A percentile compares a stretch with the other conserved stretches of the same genome.
Evolutionary conservation across 2,797 vertebrate genomes (phyloP).

Genomic region (Diplodus puntazzo): DNA sequence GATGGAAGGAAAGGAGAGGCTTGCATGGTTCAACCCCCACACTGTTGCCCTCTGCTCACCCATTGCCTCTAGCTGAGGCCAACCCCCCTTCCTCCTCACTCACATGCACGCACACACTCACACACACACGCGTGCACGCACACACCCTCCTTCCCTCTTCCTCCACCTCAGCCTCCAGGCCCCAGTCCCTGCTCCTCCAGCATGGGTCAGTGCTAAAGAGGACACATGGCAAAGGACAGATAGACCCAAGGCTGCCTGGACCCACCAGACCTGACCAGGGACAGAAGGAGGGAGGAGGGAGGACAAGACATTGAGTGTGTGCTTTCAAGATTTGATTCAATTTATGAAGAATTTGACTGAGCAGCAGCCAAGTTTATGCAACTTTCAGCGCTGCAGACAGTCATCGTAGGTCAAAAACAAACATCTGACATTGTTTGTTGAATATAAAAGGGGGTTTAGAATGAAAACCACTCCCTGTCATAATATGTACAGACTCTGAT

Average conservation of each 20-base stretch:
- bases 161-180: constrained; percentile 63
- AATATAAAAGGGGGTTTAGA: constrained; percentile 1
- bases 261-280: constrained; percentile 59
- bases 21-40: constrained; percentile 77
- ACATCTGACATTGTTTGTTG: constrained; percentile 25
- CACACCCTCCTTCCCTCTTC: constrained; percentile 44
- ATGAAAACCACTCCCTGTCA: constrained; percentile 18
- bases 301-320: background rate
- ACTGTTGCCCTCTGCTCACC: constrained; percentile 71
- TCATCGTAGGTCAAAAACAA: background rate
- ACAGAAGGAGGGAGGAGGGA: constrained; percentile 7
- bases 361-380: constrained; percentile 2
- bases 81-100: constrained; percentile 3
- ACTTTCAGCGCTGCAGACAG: background rate
- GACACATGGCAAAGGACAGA: constrained; percentile 82
- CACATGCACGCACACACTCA: constrained; percentile 4
- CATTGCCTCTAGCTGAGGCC: constrained; percentile 70
- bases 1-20: constrained; percentile 67
- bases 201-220: constrained; percentile 82
- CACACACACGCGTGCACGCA: constrained; percentile 37
- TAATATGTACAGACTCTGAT: constrained; percentile 41
- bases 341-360: constrained; percentile 1
- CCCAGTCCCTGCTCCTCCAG: constrained; percentile 67
- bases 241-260: constrained; percentile 74
- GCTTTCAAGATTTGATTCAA: constrained; percentile 13